Evolutionary conservation across 2,888 invertebrate genomes (phyloP).

Genomic region (Willowsia nigromaculata): DNA sequence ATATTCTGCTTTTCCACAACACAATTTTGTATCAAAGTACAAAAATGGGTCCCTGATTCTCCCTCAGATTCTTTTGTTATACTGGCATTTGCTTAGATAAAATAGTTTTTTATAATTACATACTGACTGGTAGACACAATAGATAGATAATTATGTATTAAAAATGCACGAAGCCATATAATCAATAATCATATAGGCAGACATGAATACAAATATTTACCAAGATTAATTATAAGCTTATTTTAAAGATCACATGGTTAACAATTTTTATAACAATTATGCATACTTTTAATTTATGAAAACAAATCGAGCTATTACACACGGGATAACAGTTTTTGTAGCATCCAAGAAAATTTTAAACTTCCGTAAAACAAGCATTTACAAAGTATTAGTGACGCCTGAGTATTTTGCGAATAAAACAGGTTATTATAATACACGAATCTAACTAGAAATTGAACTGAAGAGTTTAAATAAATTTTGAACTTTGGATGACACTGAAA

Average conservation of each 20-base stretch:
- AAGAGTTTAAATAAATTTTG: not conserved
- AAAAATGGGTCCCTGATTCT: conserved; percentile 63
- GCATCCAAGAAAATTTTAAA: not conserved
- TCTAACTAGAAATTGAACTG: not conserved
- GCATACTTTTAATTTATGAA: not conserved
- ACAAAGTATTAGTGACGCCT: not conserved
- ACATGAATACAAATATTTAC: not conserved
- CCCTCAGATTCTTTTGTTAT: conserved; percentile 51
- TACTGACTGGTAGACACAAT: not conserved
- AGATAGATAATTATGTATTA: not conserved
- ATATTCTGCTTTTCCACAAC: not conserved
- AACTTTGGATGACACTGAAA: not conserved
- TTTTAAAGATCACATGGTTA: conserved; percentile 3
- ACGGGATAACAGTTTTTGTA: not conserved
- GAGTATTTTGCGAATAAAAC: not conserved
- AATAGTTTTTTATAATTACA: not conserved
- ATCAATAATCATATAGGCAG: not conserved
- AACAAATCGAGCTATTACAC: not conserved
- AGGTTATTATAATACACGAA: not conserved
- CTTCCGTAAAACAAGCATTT: not conserved
- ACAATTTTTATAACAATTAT: not conserved
- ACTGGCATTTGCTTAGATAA: conserved; percentile 40
- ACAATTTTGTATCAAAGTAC: conserved; percentile 25
- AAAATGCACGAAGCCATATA: not conserved
- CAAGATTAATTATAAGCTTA: not conserved